Conservation (phyloP, 2,113 vertebrate species). For the Carettochelys insculpta region DNA sequence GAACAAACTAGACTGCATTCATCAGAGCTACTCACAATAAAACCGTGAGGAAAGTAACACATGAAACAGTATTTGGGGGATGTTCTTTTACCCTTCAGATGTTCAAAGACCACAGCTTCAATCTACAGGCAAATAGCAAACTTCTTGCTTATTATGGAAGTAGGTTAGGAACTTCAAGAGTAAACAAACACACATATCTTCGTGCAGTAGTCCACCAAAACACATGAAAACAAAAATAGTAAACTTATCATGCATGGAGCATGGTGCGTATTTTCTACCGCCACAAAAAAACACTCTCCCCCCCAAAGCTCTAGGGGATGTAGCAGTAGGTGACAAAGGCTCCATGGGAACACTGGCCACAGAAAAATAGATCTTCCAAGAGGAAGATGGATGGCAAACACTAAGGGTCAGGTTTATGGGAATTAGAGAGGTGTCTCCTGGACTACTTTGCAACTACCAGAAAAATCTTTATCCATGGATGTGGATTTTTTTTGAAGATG, state of each 20-base stretch:
- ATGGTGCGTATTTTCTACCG: not conserved
- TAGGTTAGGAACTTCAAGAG: too few relatives aligned
- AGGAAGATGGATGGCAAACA: not conserved
- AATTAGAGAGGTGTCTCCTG: not conserved
- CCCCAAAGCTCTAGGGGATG: not conserved
- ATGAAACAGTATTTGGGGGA: not conserved
- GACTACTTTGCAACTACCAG: not conserved
- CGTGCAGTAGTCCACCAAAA: not conserved
- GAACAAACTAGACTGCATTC: not conserved
- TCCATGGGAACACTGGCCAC: not conserved
- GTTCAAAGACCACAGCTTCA: too few relatives aligned
- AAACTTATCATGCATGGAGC: not conserved
- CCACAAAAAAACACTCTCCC: not conserved
- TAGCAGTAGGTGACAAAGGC: not conserved
- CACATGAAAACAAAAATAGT: not conserved
- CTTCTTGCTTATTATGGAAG: too few relatives aligned
- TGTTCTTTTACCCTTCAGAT: too few relatives aligned
- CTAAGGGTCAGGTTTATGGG: not conserved
- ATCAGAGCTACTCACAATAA: not conserved
- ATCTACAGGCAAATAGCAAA: too few relatives aligned
- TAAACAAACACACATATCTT: not conserved
- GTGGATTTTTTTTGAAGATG: not conserved
- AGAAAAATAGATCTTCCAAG: not conserved
- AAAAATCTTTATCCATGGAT: not conserved
- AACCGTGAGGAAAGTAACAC: not conserved